A percentile compares a stretch with the other conserved stretches of the same genome.
phyloP scores from a whole-genome alignment of 2,888 invertebrate species.

The Plutella xylostella region DNA sequence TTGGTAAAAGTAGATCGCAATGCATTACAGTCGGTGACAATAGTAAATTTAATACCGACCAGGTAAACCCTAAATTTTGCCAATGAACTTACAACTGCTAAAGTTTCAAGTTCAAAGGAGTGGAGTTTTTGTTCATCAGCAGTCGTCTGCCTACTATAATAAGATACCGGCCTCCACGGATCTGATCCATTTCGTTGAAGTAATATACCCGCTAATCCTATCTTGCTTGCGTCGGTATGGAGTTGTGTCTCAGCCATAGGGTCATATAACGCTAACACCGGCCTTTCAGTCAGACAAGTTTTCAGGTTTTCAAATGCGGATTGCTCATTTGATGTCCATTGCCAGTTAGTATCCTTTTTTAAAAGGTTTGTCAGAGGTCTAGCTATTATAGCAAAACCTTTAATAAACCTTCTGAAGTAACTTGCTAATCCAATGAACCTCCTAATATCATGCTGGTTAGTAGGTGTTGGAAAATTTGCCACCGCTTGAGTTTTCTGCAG shows the following conservation, averaged over 20 bases:
- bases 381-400: slow-evolving; percentile 3
- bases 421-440: slow-evolving; percentile 8
- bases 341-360: slow-evolving; percentile 6
- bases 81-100: not conserved
- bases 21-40: slow-evolving; percentile 24
- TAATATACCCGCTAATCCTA: not conserved
- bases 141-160: slow-evolving; percentile 20
- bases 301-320: not conserved
- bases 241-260: not conserved
- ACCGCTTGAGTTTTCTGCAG: slow-evolving; percentile 8
- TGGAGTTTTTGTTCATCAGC: slow-evolving; percentile 15
- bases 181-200: not conserved
- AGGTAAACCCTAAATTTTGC: not conserved
- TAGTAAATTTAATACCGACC: slow-evolving; percentile 3
- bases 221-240: slow-evolving; percentile 1
- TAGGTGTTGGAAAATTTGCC: slow-evolving; percentile 5
- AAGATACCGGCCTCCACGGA: slow-evolving; percentile 14
- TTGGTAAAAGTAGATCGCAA: slow-evolving; percentile 20
- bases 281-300: not conserved
- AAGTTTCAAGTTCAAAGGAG: slow-evolving; percentile 1
- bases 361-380: slow-evolving; percentile 6
- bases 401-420: slow-evolving; percentile 11
- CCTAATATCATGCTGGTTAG: slow-evolving; percentile 3
- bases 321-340: not conserved
- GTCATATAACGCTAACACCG: slow-evolving; percentile 20